Base-by-base conservation (phyloP, 2,888 invertebrate genomes). In the Pocota personata region DNA sequence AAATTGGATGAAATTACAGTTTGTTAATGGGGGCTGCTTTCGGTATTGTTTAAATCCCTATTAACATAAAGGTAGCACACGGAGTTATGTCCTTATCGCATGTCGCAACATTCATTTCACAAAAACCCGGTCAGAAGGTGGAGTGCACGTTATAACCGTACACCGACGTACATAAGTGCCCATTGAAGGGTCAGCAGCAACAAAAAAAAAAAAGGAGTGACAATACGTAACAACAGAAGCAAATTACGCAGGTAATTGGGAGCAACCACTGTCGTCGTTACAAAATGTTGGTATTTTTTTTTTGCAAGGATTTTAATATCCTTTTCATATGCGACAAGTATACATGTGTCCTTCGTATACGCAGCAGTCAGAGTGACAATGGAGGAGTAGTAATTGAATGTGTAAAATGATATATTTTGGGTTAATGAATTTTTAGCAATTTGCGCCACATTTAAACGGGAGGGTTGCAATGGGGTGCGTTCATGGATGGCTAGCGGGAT, bases 211-310 rank as follows among this genome's bases (percentile, higher is more conserved):
- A 46, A 71, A 52, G 50, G 35, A 73, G 67, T 43, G 64, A 72
- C 62, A 72, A 77, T 57, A 30, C 55, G 64, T n/a, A 66, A 66
- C 52, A 62, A 57, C 76, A 72, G 71, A 67, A 82, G 77, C 82
- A 86, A 86, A 86, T 86, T 86, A 86, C 86, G 76, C 86, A 82
- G 86, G 86, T 86, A 86, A 86, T 86, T 86, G 86, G 86, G 76
- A 77, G 71, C 86, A 86, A 86, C 86, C 86, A 82, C 86, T 80
- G 79, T 72, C 66, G 55, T 72, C 86, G 67, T 76, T 76, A 86
- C 80, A 72, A 48, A 82, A 62, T 83, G 60, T 62, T 57, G 30
- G 12, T 14, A 73, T 37, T 62, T 73, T 58, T 62, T 67, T 55
- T 50, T 72, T 57, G 30, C 58, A 72, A 76, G 76, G 82, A 82